These are phyloP conservation scores for Muscidifurax raptorellus DNA, from an alignment of 1,140 invertebrate species.

Conservation along the genomic window DNA sequence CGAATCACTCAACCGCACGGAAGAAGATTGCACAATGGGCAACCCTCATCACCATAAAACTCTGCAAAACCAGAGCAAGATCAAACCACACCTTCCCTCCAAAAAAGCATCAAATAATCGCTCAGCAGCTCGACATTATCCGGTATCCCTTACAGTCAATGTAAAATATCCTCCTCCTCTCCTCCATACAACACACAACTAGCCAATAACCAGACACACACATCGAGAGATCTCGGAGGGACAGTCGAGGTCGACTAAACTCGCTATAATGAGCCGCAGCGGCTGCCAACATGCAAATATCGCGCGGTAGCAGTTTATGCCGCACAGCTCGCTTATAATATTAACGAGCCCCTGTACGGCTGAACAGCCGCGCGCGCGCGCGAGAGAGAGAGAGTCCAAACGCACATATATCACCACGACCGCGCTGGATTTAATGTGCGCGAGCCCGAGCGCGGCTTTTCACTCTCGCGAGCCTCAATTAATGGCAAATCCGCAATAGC, in stretches of 20 bases:
- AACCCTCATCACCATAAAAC: no score
- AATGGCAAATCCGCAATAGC: not conserved
- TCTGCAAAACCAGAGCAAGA: no score
- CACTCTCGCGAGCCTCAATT: slow-evolving; percentile 9
- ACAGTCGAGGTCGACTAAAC: slow-evolving; percentile 3
- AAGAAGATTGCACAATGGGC: no score
- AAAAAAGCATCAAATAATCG: not conserved
- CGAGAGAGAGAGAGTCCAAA: not conserved
- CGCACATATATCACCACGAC: slow-evolving; percentile 1
- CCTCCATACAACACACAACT: not conserved
- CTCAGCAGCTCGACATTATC: not conserved
- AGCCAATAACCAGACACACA: not conserved
- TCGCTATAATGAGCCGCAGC: not conserved
- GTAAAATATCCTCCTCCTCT: not conserved
- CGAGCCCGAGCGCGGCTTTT: not conserved
- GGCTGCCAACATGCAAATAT: not conserved
- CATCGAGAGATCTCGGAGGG: not conserved
- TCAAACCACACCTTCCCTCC: not conserved
- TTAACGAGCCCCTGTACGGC: slow-evolving; percentile 12
- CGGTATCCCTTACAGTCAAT: not conserved
- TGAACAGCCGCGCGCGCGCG: not conserved
- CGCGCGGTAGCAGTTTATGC: slow-evolving; percentile 12
- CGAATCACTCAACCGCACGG: no score
- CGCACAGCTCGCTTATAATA: slow-evolving; percentile 13
- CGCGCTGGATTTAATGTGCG: slow-evolving; percentile 8